Evolutionary conservation across 2,888 invertebrate genomes (phyloP).

Genomic region (Tolmerus cingulatus): DNA sequence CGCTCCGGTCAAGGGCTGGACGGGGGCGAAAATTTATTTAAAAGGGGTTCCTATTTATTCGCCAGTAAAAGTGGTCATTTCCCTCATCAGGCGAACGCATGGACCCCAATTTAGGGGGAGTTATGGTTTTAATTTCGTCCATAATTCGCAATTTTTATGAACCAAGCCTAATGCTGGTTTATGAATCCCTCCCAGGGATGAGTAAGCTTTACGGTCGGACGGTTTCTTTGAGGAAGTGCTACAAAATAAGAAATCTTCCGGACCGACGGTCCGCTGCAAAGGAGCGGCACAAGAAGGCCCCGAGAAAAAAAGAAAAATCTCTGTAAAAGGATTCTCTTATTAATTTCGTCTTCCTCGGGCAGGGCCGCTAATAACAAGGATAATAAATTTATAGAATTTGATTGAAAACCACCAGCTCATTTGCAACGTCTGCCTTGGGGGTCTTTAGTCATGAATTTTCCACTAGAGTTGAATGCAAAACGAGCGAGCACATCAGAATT

Average conservation of each 20-base stretch:
- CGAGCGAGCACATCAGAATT: background rate
- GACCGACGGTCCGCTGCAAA: background rate
- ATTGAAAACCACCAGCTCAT: constrained; percentile 15
- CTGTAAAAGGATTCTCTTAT: background rate
- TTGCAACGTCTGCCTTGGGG: background rate
- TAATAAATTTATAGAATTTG: constrained; percentile 26
- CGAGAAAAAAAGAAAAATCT: background rate
- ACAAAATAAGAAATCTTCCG: background rate
- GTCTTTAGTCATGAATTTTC: background rate
- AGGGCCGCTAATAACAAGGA: background rate
- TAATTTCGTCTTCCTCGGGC: background rate
- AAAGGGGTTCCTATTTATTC: constrained; percentile 27
- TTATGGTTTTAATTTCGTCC: constrained; percentile 26
- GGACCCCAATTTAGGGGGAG: constrained; percentile 17
- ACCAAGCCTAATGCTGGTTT: constrained; percentile 25
- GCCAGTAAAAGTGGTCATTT: constrained; percentile 22
- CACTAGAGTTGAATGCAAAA: constrained; percentile 2
- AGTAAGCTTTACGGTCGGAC: background rate
- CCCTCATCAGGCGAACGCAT: constrained; percentile 29
- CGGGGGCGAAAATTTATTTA: constrained; percentile 28
- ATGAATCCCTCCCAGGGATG: background rate
- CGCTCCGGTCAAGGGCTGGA: background rate
- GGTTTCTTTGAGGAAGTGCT: constrained; percentile 7
- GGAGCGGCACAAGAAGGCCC: background rate
- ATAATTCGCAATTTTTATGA: constrained; percentile 35